Conservation (phyloP, 2,113 vertebrate genomes). For the Eulemur rufifrons region DNA sequence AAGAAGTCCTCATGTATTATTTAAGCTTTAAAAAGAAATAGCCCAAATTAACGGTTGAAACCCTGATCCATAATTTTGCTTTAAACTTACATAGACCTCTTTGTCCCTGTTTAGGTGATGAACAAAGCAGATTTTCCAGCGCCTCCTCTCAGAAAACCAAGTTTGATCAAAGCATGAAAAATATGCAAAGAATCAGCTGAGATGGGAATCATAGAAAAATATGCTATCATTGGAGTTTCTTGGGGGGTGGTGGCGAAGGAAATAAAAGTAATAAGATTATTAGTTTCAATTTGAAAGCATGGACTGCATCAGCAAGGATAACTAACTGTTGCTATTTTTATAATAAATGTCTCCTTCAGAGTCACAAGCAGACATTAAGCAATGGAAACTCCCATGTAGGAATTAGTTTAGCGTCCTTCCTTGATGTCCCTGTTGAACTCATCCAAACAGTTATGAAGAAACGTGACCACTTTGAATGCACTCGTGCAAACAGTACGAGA, state of each 20-base stretch:
- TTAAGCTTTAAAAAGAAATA: not conserved
- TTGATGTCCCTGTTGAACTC: not conserved
- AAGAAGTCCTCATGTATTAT: constrained; percentile 6
- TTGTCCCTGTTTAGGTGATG: constrained; percentile 48
- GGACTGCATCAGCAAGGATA: constrained; percentile 49
- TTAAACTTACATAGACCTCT: not conserved
- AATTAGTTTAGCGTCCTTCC: constrained; percentile 51
- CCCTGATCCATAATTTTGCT: constrained; percentile 51
- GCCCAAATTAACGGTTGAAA: constrained; percentile 35
- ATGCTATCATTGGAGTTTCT: constrained; percentile 42
- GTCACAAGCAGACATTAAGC: constrained; percentile 31
- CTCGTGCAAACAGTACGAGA: constrained; percentile 20
- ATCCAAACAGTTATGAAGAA: constrained; percentile 50
- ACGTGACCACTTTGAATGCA: not conserved
- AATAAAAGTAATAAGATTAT: constrained; percentile 31
- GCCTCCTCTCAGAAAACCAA: constrained; percentile 56
- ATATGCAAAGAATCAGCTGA: constrained; percentile 28
- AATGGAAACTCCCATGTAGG: constrained; percentile 27
- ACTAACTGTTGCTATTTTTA: constrained; percentile 59
- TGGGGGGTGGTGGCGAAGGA: constrained; percentile 17
- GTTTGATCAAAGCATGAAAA: constrained; percentile 48
- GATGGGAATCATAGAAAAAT: constrained; percentile 38
- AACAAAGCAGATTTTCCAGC: constrained; percentile 74
- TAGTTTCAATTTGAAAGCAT: constrained; percentile 57
- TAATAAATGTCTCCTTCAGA: constrained; percentile 49